Base-by-base conservation (phyloP, 2,797 vertebrate species). In the Catharus ustulatus region DNA sequence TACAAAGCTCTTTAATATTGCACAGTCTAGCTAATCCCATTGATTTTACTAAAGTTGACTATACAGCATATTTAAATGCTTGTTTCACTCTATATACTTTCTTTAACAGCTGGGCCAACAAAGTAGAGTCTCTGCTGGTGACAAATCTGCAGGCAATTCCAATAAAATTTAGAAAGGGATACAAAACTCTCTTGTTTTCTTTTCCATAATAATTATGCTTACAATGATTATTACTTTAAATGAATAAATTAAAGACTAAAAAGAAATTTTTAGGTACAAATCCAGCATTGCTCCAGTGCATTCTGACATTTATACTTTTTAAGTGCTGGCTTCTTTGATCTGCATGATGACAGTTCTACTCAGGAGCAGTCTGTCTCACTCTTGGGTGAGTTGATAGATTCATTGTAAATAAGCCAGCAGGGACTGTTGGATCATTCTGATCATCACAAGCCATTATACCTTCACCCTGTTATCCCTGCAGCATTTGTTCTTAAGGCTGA, bases 91-190 rank as follows among this genome's bases (percentile, higher is more conserved):
- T 71, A 1, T 67, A 11, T 67, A 11, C 67, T 94, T 91, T 49
- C 36, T 57, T 74, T 81, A 77, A 40, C 48, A 90, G 20, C 52
- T 76, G 72, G 61, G 19, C 36, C 30, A 38, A 59, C 24, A 78
- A 86, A 95, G 12, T 40, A 62, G 34, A 36, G 2, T n/a, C 32
- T 62, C 40, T 87, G 55, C 80, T 78, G 46, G 36, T 76, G 57
- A 26, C 62, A 93, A 79, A 92, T 52, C 84, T 82, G 40, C 63
- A 81, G 82, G 38, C 17, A 94, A 90, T 93, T 84, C 67, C 52
- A 64, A 54, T 82, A 43, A 55, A 59, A 76, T 59, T 67, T 72
- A 78, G 74, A 78, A 11, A 34, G 14, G 42, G 19, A 42, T 38
- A 48, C 45, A 82, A 89, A 83, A n/a, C 13, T 48, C 20, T 29